Base-by-base conservation (phyloP, 1,140 invertebrate species). In the Manduca sexta region DNA sequence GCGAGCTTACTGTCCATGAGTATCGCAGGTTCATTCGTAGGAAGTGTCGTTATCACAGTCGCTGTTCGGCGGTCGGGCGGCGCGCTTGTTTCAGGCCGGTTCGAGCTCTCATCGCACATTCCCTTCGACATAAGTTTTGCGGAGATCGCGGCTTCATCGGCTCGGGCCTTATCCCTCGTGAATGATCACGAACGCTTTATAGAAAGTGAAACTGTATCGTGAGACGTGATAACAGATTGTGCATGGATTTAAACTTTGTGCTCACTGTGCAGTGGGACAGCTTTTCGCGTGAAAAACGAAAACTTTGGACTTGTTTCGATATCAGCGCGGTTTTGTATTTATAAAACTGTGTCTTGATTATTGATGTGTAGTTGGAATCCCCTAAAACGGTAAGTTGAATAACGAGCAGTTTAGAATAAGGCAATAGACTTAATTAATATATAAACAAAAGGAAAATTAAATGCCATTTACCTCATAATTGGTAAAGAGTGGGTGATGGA, bases 1-100 rank as follows among this genome's bases (percentile, higher is more conserved):
- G 68, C 74, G 70, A 79, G 74, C 74, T 78, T 77, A 70, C 65
- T 64, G 60, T 56, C 64, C 74, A 71, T 79, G 71, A 73, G 74
- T 62, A 64, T 61, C 65, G 74, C 68, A 72, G 80, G 77, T 84
- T 81, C 69, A 74, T 70, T 78, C 64, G 76, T 54, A 71, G 70
- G 69, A 75, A 76, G 61, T 74, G 60, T 74, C 69, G 72, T 79
- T 84, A 84, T 81, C 74, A 75, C 76, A 83, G 80, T 84, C 71
- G 80, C 76, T 75, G 76, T 69, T 80, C 80, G 70, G 60, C 74
- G 60, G 57, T 74, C 76, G 78, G 67, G 60, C 76, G 61, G 74
- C 66, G 76, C 56, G 71, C 63, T 68, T 52, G 70, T 56, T 60
- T 38, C 30, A 50, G 56, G 66, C 30, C 47, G 43, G 33, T 47